These are phyloP conservation scores for Drosophila tripunctata DNA, from an alignment of 2,888 invertebrate species.

Conservation along the genomic window DNA sequence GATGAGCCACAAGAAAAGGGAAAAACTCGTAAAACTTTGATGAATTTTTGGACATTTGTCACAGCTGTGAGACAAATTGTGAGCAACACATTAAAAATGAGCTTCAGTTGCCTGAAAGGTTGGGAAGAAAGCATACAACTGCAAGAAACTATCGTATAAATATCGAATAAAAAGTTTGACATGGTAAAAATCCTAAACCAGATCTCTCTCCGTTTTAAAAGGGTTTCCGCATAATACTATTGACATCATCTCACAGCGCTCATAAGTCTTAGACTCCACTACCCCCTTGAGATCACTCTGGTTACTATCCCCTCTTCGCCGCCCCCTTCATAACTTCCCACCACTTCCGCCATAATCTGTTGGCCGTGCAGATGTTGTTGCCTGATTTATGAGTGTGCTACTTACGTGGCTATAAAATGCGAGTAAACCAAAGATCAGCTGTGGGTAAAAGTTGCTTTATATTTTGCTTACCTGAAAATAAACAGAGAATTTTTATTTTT, in stretches of 20 bases:
- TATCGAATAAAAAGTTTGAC: neutral
- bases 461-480: conserved; percentile 66
- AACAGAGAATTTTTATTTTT: conserved; percentile 26
- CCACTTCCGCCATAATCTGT: conserved; percentile 12
- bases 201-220: conserved; percentile 5
- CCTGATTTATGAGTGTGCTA: conserved; percentile 74
- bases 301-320: neutral
- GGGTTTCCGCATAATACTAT: conserved; percentile 60
- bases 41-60: conserved; percentile 50
- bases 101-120: neutral
- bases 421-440: conserved; percentile 48
- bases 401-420: conserved; percentile 66
- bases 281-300: neutral
- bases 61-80: conserved; percentile 45
- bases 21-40: conserved; percentile 47
- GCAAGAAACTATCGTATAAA: neutral
- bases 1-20: conserved; percentile 31
- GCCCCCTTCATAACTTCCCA: neutral
- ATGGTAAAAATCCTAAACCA: too few species aligned
- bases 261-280: conserved; percentile 1
- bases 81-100: conserved; percentile 5
- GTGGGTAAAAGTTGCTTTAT: conserved; percentile 63
- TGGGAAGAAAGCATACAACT: neutral
- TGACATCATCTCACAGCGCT: conserved; percentile 61
- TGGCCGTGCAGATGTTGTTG: conserved; percentile 37